Evolutionary conservation across 2,797 vertebrate genomes (phyloP), one percentile per base, ranked within the genome.

Genomic region (Melopsittacus undulatus): DNA sequence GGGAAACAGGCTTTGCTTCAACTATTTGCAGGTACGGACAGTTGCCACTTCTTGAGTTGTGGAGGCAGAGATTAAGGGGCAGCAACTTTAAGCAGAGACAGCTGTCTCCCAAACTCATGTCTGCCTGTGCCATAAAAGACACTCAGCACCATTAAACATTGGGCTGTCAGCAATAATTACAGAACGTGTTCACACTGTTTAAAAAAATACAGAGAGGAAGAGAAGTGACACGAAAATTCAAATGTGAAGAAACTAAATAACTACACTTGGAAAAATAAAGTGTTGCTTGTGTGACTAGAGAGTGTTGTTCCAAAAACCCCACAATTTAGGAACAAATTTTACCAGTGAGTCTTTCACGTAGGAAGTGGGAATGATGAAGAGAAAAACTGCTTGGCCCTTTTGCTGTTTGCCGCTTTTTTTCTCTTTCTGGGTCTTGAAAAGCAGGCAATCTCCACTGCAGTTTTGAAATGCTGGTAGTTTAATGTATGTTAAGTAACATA

Each of bases 81-180:
- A 95, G 86, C 1, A 5, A 83, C 64, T 83, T 84, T 80, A 90
- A 95, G 78, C 81, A 87, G 83, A 94, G 96, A 70, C 94, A 93
- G 94, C 96, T 95, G 93, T 82, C 92, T 95, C 32, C 72, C 77
- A 80, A 93, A 84, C 9, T 6, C 87, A 85, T 38, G 86, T 74
- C 81, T 95, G 75, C 49, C 89, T 95, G 86, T 46, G 94, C 90
- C 86, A 52, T 93, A 92, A 92, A 96, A 93, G 95, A 92, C 79
- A 21, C 59, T 95, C 91, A 78, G 88, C 86, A 30, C 91, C 86
- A 95, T 94, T 94, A 97, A 97, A 95, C 81, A 94, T 77, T 64
- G 90, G 90, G 92, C 93, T 96, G 96, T 95, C 95, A 96, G 89
- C 93, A 96, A 59, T 95, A 96, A 96, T 97, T 96, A 96, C 75